Evolutionary conservation across 2,888 invertebrate genomes (phyloP).

Genomic region (Aplocera efformata): DNA sequence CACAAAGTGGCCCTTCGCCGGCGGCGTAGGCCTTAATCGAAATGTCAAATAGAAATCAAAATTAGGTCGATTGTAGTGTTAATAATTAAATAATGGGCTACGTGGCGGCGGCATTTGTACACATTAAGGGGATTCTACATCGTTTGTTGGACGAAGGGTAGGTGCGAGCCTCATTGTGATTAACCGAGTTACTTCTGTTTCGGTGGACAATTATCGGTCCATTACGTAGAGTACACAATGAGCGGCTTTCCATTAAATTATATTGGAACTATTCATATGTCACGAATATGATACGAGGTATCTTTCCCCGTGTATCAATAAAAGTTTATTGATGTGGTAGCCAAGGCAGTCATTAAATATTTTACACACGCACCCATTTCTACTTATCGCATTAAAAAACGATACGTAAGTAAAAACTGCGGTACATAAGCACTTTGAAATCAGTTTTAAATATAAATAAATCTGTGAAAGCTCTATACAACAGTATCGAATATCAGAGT

Average conservation of each 20-base stretch:
- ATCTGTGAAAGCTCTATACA: conserved; percentile 34
- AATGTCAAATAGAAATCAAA: conserved; percentile 80
- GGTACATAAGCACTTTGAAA: not conserved
- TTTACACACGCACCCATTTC: not conserved
- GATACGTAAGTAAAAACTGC: not conserved
- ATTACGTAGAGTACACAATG: conserved; percentile 71
- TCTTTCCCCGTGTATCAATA: conserved; percentile 20
- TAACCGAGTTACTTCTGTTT: conserved; percentile 77
- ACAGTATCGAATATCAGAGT: conserved; percentile 55
- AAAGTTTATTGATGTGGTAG: not conserved
- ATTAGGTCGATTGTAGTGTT: conserved; percentile 79
- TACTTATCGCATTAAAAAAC: not conserved
- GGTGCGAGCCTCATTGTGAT: conserved; percentile 72
- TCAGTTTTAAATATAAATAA: conserved; percentile 15
- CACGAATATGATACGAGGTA: conserved; percentile 43
- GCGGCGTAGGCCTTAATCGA: conserved; percentile 57
- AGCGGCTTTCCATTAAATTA: conserved; percentile 65
- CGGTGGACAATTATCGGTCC: conserved; percentile 77
- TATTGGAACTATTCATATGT: conserved; percentile 51
- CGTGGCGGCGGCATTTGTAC: conserved; percentile 51
- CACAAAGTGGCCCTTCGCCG: conserved; percentile 72
- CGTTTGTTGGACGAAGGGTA: conserved; percentile 46
- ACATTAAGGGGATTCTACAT: conserved; percentile 45
- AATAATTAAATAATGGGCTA: conserved; percentile 76
- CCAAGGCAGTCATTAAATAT: not conserved